Evolutionary conservation across 2,888 invertebrate species (phyloP).

Genomic region (Leucania comma): DNA sequence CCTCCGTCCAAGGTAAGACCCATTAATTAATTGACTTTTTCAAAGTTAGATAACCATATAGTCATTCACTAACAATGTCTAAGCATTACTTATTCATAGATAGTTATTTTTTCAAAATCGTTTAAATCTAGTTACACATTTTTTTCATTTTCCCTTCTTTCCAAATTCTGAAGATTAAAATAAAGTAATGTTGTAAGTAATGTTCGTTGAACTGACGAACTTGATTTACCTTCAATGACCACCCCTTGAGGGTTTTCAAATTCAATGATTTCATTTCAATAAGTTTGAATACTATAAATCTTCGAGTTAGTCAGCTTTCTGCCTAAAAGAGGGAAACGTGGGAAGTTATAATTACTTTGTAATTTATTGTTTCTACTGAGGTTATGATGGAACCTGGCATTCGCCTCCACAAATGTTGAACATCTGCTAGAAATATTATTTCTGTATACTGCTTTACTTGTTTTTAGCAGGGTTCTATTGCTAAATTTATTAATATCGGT

Average conservation of each 20-base stretch:
- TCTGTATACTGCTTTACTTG: not conserved
- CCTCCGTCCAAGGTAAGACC: no score
- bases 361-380: not conserved
- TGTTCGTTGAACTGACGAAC: no score
- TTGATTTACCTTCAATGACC: no score
- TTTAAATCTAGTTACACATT: no score
- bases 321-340: not conserved
- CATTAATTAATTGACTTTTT: no score
- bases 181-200: no score
- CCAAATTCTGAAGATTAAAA: not conserved
- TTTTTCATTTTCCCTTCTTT: not conserved
- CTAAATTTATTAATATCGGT: no score
- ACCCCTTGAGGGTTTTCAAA: conserved; percentile 14
- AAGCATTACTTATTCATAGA: no score
- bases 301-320: conserved; percentile 16
- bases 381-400: not conserved
- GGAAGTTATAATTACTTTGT: not conserved
- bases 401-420: not conserved
- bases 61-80: no score
- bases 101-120: no score
- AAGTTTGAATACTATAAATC: conserved; percentile 14
- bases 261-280: conserved; percentile 13
- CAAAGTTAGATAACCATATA: no score
- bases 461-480: not conserved
- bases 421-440: no score